These are phyloP conservation scores for Apis florea DNA, from an alignment of 1,140 invertebrate species.

Conservation along the genomic window DNA sequence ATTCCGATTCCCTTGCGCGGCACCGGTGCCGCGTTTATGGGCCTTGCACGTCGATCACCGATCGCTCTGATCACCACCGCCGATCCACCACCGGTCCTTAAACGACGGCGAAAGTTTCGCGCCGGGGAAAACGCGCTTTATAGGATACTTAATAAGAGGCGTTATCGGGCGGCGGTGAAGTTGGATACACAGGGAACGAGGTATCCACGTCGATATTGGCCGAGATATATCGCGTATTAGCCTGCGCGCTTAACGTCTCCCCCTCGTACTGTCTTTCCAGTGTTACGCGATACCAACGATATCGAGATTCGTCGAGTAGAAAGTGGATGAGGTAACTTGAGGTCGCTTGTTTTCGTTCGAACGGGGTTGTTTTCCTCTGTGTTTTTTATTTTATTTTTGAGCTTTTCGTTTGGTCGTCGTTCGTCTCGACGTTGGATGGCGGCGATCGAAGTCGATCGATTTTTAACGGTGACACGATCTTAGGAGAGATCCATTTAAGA, in stretches of 20 bases:
- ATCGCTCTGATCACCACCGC: slow-evolving; percentile 29
- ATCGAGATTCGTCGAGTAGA: slow-evolving; percentile 4
- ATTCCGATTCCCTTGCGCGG: slow-evolving; percentile 68
- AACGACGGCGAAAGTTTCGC: slow-evolving; percentile 45
- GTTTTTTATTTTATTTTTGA: background rate
- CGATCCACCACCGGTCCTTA: slow-evolving; percentile 21
- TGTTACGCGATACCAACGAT: slow-evolving; percentile 24
- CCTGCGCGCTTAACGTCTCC: slow-evolving; percentile 50
- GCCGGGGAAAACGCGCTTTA: slow-evolving; percentile 58
- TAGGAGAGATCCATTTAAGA: background rate
- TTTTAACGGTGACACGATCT: background rate
- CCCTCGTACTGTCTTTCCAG: slow-evolving; percentile 26
- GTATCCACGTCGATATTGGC: slow-evolving; percentile 56
- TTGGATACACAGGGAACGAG: slow-evolving; percentile 63
- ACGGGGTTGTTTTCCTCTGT: background rate
- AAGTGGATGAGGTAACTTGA: slow-evolving; percentile 3
- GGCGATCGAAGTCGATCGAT: background rate
- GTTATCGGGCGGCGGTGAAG: slow-evolving; percentile 61
- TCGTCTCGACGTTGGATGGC: background rate
- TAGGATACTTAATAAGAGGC: slow-evolving; percentile 61
- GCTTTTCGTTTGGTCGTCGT: background rate
- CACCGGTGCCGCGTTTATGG: slow-evolving; percentile 60
- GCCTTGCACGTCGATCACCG: slow-evolving; percentile 59
- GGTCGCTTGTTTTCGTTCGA: background rate
- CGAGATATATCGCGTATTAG: slow-evolving; percentile 55